Conservation (phyloP, 2,113 vertebrate genomes). For the Cervus canadensis region DNA sequence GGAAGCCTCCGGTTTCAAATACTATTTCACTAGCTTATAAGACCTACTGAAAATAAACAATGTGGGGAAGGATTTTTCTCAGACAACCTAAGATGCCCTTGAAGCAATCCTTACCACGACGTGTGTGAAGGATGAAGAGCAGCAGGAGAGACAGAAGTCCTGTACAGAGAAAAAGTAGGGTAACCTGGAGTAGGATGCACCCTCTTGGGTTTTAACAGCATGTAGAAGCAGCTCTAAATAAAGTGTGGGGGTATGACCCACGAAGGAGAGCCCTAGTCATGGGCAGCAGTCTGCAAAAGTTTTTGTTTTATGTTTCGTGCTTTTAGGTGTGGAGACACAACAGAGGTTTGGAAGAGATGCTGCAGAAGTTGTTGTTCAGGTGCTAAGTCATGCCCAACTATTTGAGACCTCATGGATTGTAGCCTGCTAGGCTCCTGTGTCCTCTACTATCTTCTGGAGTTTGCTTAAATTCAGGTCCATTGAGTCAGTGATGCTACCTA, state of each 20-base stretch:
- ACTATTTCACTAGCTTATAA: neutral
- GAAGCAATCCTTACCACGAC: neutral
- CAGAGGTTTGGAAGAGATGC: neutral
- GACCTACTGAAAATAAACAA: neutral
- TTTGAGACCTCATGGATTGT: neutral
- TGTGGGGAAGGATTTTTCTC: neutral
- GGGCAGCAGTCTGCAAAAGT: neutral
- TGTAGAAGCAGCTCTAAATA: neutral
- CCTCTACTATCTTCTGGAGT: neutral
- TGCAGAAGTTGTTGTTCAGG: neutral
- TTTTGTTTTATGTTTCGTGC: neutral
- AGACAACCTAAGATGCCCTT: neutral
- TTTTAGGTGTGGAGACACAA: neutral
- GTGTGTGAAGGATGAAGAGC: neutral
- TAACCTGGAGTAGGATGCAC: neutral
- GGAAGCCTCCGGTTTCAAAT: constrained; percentile 10
- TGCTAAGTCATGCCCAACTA: neutral
- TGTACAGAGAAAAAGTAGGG: neutral
- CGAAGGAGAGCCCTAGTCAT: neutral
- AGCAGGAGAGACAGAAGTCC: neutral
- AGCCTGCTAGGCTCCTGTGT: neutral
- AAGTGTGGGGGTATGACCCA: neutral
- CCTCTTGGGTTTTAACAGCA: neutral
- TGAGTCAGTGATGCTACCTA: neutral
- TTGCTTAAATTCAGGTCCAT: neutral